Percentiles rank a stretch among this genome's conserved stretches.
Evolutionary conservation across 53 echinoderm and acorn worm species (phyloP).

Genomic region (Echinometra lucunter): DNA sequence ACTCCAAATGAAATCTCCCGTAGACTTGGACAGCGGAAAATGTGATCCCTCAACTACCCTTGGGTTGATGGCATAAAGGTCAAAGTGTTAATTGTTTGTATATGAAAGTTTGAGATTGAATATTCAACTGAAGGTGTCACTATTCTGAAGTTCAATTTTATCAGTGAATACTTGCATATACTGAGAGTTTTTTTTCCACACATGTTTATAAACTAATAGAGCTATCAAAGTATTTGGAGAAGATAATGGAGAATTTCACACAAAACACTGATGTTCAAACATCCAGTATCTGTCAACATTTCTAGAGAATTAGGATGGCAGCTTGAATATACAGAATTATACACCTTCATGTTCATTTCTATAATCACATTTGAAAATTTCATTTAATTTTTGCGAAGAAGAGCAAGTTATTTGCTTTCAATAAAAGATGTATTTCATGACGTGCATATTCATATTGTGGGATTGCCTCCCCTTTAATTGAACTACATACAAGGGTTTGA

Average conservation of each 20-base stretch:
- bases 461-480: neutral
- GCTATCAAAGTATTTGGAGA: neutral
- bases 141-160: neutral
- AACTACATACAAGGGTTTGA: neutral
- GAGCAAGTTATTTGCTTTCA: neutral
- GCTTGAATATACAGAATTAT: too few species aligned
- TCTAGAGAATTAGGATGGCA: too few species aligned
- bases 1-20: slow-evolving; percentile 84
- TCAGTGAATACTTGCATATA: neutral
- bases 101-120: neutral
- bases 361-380: too few species aligned
- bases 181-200: neutral
- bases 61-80: neutral
- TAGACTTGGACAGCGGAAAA: slow-evolving; percentile 71
- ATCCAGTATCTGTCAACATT: too few species aligned
- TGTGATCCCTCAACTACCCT: slow-evolving; percentile 23
- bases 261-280: neutral
- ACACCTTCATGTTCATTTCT: too few species aligned
- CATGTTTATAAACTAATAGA: neutral
- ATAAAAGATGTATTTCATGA: neutral
- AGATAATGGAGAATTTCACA: neutral
- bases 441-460: neutral
- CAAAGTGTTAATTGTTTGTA: neutral
- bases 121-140: neutral
- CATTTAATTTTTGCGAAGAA: neutral